Evolutionary conservation across 2,888 invertebrate species (phyloP), one percentile per base, ranked within the genome.

Genomic region (Flabesymbios commensalis): DNA sequence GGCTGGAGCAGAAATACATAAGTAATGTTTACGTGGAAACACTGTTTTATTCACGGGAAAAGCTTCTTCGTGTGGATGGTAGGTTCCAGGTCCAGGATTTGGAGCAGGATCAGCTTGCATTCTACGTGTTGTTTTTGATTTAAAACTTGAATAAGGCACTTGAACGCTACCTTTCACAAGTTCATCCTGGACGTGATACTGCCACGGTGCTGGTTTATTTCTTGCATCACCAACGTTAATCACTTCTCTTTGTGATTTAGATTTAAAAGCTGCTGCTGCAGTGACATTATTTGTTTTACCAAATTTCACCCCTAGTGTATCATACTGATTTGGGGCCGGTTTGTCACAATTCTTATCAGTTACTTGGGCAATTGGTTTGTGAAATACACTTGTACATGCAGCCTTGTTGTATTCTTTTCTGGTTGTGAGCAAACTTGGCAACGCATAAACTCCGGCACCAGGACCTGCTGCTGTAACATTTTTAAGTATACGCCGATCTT

Each of bases 1-100:
- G 32, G 82, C 82, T 24, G 82, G 82, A 4, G 82, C 81, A 28
- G 81, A 81, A 59, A 82, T 76, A 70, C 81, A 81, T 57, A 82
- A 68, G 66, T 82, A 82, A 67, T 82, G 82, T 58, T 78, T 79
- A 41, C 76, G 72, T 48, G 80, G 79, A 57, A 77, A 80, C 22
- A 78, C 60, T 32, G 75, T 77, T 58, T 65, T 66, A 7, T 49
- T 43, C 1, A 59, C 62, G 31, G 63, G 61, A 22, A 72, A 68
- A 17, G 63, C 31, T 36, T 61, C 41, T 36, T 69, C 70, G 49
- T 66, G 39, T 3, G 69, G 73, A 36, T 64, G 56, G 67, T 82
- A 82, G n/a, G 78, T 67, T 31, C 79, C 81, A 5, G 81, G 81
- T 10, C 81, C 81, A 31, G 81, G 81, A 58, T 72, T 76, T 17